phyloP scores from a whole-genome alignment of 2,113 vertebrate species.

The Seriola quinqueradiata region DNA sequence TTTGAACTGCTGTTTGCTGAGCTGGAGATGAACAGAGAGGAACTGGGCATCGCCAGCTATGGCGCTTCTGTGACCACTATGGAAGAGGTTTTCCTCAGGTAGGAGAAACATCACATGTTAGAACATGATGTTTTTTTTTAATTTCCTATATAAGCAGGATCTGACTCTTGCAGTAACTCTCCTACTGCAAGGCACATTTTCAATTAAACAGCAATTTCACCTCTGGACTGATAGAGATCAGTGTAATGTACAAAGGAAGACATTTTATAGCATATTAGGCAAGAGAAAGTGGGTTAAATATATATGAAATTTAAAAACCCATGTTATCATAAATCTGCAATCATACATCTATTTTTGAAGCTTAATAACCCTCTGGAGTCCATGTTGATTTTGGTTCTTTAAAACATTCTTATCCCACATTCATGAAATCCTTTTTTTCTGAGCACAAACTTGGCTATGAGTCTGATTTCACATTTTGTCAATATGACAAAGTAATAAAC shows the following conservation, averaged over 20 bases:
- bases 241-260: neutral
- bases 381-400: no score
- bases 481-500: neutral
- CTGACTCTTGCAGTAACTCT: neutral
- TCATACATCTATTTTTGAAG: neutral
- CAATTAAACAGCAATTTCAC: neutral
- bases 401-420: neutral
- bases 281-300: neutral
- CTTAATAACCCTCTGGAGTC: no score
- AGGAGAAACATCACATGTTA: neutral
- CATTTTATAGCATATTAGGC: neutral
- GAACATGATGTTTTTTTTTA: neutral
- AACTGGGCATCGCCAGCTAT: constrained; percentile 95
- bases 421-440: neutral
- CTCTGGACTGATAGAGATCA: neutral
- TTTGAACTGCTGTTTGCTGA: constrained; percentile 96
- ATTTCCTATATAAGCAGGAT: neutral
- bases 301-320: neutral
- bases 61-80: constrained; percentile 98
- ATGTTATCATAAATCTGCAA: neutral
- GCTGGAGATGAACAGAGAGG: constrained; percentile 93
- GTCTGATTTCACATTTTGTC: neutral
- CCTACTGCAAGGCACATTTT: neutral
- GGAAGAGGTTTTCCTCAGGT: constrained; percentile 99
- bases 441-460: neutral